Base-by-base conservation (phyloP, 1,140 invertebrate genomes). In the Drepana arcuata region DNA sequence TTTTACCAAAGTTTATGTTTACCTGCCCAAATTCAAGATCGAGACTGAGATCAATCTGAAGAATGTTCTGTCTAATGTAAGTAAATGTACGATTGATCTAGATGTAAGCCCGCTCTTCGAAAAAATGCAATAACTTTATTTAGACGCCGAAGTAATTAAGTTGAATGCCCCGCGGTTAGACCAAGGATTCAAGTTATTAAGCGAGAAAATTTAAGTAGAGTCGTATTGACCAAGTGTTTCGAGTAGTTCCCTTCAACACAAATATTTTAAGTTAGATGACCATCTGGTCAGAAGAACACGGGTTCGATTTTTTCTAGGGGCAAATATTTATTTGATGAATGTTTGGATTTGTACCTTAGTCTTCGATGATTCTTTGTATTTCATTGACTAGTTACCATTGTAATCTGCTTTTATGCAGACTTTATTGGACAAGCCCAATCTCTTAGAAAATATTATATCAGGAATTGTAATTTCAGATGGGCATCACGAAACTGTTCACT, bases 1-100 rank as follows among this genome's bases (percentile, higher is more conserved):
- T 1, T 9, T 25, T 2, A 33, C n/a, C 10, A 62, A 80, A 44
- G 66, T 80, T 5, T 36, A 59, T 7, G 41, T 73, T 1, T 39
- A 30, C 5, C 32, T 80, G 4, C 75, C 75, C 1, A 80, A 68
- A 41, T 78, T 80, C 40, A 75, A 74, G 47, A 75, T 78, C 37
- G 73, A 80, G 58, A 80, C 71, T 14, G 65, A 40, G 1, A 75
- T 63, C 0, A 13, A 80, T 23, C 47, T 80, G 9, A 71, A 66
- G 34, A 35, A 63, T 0, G 38, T 70, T 25, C 50, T 80, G 1
- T n/a, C 23, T 34, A 60, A 71, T 11, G 75, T 80, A 50, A 58
- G 49, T 48, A 28, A 12, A 21, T n/a, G n/a, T n/a, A n/a, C n/a
- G 9, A 21, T 21, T 21, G 18, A 21, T 21, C 4, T 21, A 21